A percentile compares a stretch with the other conserved stretches of the same genome.
Evolutionary conservation across 2,888 invertebrate species (phyloP).

Genomic region (Rotaria macrura): DNA sequence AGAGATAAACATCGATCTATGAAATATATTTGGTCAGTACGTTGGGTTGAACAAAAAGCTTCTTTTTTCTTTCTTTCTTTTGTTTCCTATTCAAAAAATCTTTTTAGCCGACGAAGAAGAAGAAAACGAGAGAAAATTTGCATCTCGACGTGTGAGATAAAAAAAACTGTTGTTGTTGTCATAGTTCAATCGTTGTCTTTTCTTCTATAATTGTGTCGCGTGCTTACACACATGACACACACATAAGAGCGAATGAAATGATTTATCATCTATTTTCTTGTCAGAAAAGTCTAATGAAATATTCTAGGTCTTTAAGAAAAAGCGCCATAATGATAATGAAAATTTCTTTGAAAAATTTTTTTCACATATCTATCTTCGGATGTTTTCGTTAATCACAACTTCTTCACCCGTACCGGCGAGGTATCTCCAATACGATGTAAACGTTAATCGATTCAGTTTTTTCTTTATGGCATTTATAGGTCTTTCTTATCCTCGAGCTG

Average conservation of each 20-base stretch:
- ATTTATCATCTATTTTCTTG: background rate
- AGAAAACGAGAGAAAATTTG: background rate
- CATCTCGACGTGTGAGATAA: background rate
- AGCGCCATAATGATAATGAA: background rate
- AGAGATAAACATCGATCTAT: background rate
- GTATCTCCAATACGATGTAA: background rate
- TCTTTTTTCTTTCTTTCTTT: background rate
- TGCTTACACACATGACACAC: background rate
- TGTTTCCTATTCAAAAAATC: background rate
- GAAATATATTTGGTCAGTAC: background rate
- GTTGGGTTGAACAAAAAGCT: background rate
- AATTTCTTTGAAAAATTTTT: background rate
- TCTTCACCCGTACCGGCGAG: background rate
- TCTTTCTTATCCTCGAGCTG: background rate
- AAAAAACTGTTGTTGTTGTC: background rate
- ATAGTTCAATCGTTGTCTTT: background rate
- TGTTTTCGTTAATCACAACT: background rate
- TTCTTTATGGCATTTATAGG: background rate
- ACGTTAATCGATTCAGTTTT: background rate
- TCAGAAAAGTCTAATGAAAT: background rate
- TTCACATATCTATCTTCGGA: background rate
- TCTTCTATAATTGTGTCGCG: background rate
- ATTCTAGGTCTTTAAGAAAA: background rate
- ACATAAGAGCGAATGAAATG: background rate
- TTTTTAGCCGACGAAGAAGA: background rate